Evolutionary conservation across 35 echinoderm and acorn worm genomes (phyloP).

Genomic region (Diadema setosum): DNA sequence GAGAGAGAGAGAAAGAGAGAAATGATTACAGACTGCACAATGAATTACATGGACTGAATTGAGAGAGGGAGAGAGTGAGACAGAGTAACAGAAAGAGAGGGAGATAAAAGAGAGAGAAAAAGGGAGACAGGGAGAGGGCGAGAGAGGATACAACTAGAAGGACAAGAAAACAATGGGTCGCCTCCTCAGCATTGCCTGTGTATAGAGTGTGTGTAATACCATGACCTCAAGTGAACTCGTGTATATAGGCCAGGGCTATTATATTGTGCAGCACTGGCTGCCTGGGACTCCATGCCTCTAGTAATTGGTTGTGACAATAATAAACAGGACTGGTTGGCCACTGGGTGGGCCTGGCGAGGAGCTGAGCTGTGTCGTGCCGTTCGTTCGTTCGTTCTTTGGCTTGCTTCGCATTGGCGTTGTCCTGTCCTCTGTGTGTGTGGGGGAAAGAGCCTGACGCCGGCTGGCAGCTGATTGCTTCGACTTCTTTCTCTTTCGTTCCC

Average conservation of each 20-base stretch:
- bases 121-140: background rate
- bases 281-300: background rate
- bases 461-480: background rate
- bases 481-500: too few relatives aligned
- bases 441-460: background rate
- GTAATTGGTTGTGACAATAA: slow-evolving; percentile 35
- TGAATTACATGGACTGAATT: too few relatives aligned
- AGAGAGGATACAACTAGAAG: too few relatives aligned
- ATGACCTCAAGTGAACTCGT: slow-evolving; percentile 18
- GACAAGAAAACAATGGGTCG: background rate
- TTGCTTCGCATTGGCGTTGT: background rate
- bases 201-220: slow-evolving; percentile 10
- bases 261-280: slow-evolving; percentile 14
- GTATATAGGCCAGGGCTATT: slow-evolving; percentile 22
- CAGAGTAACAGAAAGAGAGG: background rate
- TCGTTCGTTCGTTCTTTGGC: background rate
- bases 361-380: background rate
- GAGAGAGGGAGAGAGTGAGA: background rate
- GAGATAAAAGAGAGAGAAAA: background rate
- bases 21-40: too few relatives aligned
- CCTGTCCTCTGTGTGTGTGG: background rate
- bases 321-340: slow-evolving; percentile 16
- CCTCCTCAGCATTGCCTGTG: background rate
- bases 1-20: too few relatives aligned
- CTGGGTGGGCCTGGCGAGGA: background rate